A percentile compares a stretch with the other conserved stretches of the same genome.
Evolutionary conservation across 2,797 vertebrate genomes (phyloP).

Genomic region (Paguma larvata): DNA sequence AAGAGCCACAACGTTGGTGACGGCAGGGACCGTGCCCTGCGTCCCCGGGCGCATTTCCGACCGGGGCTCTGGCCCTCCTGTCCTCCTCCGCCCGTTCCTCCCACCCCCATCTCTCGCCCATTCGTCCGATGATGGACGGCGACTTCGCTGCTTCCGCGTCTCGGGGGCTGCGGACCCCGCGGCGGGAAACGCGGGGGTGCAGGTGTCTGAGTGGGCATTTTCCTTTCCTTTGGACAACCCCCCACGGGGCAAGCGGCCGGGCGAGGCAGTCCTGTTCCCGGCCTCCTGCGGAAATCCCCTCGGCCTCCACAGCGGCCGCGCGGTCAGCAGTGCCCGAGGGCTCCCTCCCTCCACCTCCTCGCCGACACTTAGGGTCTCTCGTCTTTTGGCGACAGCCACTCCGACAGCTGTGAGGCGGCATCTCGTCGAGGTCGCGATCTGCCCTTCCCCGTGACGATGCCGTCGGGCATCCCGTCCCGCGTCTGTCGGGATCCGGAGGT

Average conservation of each 20-base stretch:
- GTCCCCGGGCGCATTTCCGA: rapidly evolving
- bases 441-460: background rate
- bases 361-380: rapidly evolving
- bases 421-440: rapidly evolving
- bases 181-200: background rate
- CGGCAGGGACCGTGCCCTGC: background rate
- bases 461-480: no score
- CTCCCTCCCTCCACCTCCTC: background rate
- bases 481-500: no score
- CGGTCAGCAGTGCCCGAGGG: background rate
- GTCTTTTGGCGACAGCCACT: background rate
- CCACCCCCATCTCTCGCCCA: no score
- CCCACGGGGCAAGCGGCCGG: rapidly evolving
- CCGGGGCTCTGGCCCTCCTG: background rate
- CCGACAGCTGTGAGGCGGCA: background rate
- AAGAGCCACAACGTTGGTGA: rapidly evolving
- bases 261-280: no score
- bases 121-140: rapidly evolving
- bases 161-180: background rate
- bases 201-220: rapidly evolving
- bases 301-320: no score
- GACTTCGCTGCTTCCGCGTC: background rate
- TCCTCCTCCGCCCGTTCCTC: background rate
- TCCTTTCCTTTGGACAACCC: background rate
- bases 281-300: no score